Base-by-base conservation (phyloP, 2,113 vertebrate species). In the Petaurus breviceps region DNA sequence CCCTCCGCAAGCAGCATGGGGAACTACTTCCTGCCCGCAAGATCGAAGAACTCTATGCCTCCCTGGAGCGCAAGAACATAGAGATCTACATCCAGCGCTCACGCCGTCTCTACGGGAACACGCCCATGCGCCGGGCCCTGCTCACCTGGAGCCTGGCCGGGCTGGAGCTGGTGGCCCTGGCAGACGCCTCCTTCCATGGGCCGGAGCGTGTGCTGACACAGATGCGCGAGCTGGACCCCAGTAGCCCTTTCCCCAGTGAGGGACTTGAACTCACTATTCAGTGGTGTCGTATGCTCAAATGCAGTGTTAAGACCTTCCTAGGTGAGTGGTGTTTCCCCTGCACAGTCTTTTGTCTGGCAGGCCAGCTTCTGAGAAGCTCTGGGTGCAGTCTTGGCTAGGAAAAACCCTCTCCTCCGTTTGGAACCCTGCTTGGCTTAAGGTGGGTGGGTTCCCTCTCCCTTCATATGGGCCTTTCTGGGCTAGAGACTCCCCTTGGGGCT, bases 31-130 rank as follows among this genome's bases (percentile, higher is more conserved):
- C 99, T 0, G 99, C 99, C 28, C 99, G 99, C 91, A 99, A 99
- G 98, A 99, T 99, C 2, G 99, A 99, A 98, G 99, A 99, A 96
- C 99, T 99, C 3, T 99, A 99, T 0, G 99, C 99, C 91, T 99
- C 99, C 0, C 98, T 99, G 98, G 99, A 99, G 98, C 99, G 99
- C 93, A 99, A 99, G 97, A 99, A 99, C 99, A 99, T 99, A 0
- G 99, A 99, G 99, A 99, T 99, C 98, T 99, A 99, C 98, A 99
- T 99, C 98, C 99, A 99, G 98, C 99, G 99, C 47, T 99, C 99
- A 0, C 99, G 99, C 22, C 99, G 99, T 57, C 99, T 99, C 96
- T 99, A 99, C 0, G 98, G 99, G 98, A 99, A 99, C 98, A 99
- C 99, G 0, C 99, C 99, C 92, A 99, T 99, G 99, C 98, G 99